Evolutionary conservation across 2,113 vertebrate species (phyloP).

Genomic region (Leucopternis melanops): DNA sequence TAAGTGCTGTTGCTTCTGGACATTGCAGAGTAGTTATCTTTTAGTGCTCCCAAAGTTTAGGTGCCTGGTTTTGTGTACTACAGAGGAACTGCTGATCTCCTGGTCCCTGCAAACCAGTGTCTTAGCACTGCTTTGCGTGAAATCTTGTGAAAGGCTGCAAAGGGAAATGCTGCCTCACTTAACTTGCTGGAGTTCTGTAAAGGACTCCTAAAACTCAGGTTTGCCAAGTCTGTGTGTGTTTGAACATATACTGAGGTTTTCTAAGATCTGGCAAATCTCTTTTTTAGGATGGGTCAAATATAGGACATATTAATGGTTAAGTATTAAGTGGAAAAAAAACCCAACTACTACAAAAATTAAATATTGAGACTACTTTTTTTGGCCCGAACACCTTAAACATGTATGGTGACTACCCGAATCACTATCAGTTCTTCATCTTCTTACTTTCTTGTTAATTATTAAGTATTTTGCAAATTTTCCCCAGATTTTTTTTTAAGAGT

Average conservation of each 20-base stretch:
- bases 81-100: not conserved
- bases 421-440: not conserved
- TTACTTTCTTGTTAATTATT: not conserved
- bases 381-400: not conserved
- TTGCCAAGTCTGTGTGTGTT: not conserved
- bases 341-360: not conserved
- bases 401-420: not conserved
- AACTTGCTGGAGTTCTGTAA: not conserved
- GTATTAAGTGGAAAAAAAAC: not conserved
- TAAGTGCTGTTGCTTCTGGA: not conserved
- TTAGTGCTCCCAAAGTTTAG: not conserved
- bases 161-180: not conserved
- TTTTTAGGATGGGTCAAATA: not conserved
- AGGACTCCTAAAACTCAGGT: not conserved
- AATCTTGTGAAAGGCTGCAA: not conserved
- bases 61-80: not conserved
- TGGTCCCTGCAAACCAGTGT: not conserved
- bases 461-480: not conserved
- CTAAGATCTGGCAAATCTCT: not conserved
- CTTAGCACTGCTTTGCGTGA: not conserved
- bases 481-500: not conserved
- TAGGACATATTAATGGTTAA: not conserved
- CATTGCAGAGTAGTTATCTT: not conserved
- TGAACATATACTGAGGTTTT: not conserved
- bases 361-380: not conserved